phyloP scores from a whole-genome alignment of 1,140 invertebrate genomes.

The Harpegnathos saltator region DNA sequence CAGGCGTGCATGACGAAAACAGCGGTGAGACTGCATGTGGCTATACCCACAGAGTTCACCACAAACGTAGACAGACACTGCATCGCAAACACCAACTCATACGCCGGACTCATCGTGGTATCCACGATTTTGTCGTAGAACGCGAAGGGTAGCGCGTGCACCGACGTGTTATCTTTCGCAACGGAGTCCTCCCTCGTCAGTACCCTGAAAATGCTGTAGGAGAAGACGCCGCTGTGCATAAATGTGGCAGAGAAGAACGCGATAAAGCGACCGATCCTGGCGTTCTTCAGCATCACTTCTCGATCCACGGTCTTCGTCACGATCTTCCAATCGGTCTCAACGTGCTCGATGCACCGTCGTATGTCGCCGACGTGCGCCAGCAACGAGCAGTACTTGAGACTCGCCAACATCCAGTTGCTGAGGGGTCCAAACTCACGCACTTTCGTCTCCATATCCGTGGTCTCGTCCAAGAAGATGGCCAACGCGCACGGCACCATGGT shows the following conservation, averaged over 20 bases:
- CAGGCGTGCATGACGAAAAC: conserved; percentile 70
- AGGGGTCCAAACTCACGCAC: conserved; percentile 51
- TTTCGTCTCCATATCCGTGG: conserved; percentile 4
- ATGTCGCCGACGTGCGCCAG: conserved; percentile 55
- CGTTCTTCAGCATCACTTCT: conserved; percentile 58
- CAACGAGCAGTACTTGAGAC: conserved; percentile 51
- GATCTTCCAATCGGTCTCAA: conserved; percentile 61
- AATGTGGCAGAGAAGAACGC: conserved; percentile 36
- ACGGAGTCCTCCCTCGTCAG: neutral
- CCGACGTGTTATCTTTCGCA: conserved; percentile 35
- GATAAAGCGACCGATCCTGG: conserved; percentile 40
- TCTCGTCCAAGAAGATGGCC: conserved; percentile 34
- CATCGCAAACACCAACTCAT: conserved; percentile 62
- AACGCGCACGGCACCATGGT: conserved; percentile 50
- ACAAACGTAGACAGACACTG: conserved; percentile 65
- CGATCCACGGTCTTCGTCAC: conserved; percentile 31
- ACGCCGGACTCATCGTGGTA: conserved; percentile 36
- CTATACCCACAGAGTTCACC: conserved; percentile 54
- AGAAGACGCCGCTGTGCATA: conserved; percentile 48
- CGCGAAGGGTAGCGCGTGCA: conserved; percentile 36
- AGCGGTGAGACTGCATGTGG: conserved; percentile 58
- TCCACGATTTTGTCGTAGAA: conserved; percentile 45
- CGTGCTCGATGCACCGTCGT: conserved; percentile 56
- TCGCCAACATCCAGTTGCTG: conserved; percentile 58
- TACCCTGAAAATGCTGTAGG: conserved; percentile 14